phyloP scores from a whole-genome alignment of 1,140 invertebrate species.

The Ephestia elutella region DNA sequence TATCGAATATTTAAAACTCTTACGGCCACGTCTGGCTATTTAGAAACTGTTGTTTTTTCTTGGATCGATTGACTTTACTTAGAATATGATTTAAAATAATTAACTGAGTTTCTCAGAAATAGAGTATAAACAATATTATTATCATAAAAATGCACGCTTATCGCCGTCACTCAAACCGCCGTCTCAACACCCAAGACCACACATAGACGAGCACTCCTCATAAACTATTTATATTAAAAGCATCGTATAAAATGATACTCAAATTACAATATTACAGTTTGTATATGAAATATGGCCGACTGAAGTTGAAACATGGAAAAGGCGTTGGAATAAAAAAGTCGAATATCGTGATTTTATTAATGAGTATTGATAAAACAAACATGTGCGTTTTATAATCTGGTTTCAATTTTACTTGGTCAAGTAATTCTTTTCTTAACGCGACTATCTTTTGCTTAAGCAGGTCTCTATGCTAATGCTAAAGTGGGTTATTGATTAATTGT shows the following conservation, averaged over 20 bases:
- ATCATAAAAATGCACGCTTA: background rate
- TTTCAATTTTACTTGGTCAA: background rate
- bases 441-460: too few relatives aligned
- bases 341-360: slow-evolving; percentile 17
- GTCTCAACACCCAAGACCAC: slow-evolving; percentile 12
- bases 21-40: too few relatives aligned
- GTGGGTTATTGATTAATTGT: too few relatives aligned
- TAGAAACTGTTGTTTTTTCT: too few relatives aligned
- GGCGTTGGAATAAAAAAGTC: slow-evolving; percentile 19
- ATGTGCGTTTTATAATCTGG: slow-evolving; percentile 2
- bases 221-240: slow-evolving; percentile 28
- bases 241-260: slow-evolving; percentile 24
- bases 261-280: slow-evolving; percentile 37
- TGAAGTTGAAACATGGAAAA: slow-evolving; percentile 23
- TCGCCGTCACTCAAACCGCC: background rate
- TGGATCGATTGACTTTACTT: too few relatives aligned
- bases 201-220: slow-evolving; percentile 14
- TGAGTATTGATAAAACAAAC: slow-evolving; percentile 18
- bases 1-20: too few relatives aligned
- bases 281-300: slow-evolving; percentile 26
- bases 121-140: too few relatives aligned
- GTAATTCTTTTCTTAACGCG: background rate
- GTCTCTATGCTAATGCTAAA: too few relatives aligned
- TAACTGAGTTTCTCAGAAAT: too few relatives aligned
- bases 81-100: too few relatives aligned